Conservation (phyloP, 2,888 invertebrate species). For the Rhagonycha fulva region DNA sequence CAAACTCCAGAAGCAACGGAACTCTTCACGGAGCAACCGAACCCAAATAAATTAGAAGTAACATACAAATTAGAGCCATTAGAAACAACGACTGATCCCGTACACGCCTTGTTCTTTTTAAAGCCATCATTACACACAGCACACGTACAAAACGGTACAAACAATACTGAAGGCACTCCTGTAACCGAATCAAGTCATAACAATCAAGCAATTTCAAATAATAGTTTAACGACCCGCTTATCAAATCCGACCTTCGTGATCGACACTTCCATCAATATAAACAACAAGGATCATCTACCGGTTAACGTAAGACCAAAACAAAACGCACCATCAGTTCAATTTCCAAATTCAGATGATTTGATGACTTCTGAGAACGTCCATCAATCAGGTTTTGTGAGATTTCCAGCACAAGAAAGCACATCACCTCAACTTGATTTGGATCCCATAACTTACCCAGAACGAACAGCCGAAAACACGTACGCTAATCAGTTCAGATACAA, state of each 20-base stretch:
- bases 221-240: conserved; percentile 24
- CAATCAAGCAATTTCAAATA: conserved; percentile 9
- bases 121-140: conserved; percentile 25
- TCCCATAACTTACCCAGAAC: conserved; percentile 12
- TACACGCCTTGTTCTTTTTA: conserved; percentile 40
- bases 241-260: conserved; percentile 16
- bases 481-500: conserved; percentile 6
- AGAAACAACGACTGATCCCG: conserved; percentile 25
- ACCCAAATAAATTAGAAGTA: conserved; percentile 16
- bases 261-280: conserved; percentile 4
- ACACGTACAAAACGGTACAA: conserved; percentile 30
- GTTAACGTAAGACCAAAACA: neutral
- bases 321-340: neutral
- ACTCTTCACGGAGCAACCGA: conserved; percentile 5
- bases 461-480: conserved; percentile 11
- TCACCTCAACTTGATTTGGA: neutral
- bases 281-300: neutral
- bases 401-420: conserved; percentile 21
- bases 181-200: conserved; percentile 6
- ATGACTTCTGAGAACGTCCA: conserved; percentile 22
- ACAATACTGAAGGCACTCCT: conserved; percentile 23
- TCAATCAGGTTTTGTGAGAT: conserved; percentile 19
- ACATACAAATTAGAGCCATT: neutral
- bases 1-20: conserved; percentile 15
- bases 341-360: conserved; percentile 18